Evolutionary conservation across 2,888 invertebrate genomes (phyloP).

Genomic region (Crepidodera aurea): DNA sequence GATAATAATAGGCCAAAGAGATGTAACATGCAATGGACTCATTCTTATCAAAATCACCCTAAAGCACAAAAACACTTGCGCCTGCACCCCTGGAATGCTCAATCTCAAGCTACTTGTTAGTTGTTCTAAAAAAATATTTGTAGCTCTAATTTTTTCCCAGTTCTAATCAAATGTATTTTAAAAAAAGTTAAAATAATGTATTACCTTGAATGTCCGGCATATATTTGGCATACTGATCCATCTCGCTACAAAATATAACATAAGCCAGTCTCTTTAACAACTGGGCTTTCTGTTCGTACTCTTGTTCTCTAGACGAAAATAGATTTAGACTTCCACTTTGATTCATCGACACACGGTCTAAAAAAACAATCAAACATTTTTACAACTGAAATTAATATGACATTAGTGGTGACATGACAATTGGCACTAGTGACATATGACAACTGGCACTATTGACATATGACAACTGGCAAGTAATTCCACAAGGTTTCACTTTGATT

Average conservation of each 20-base stretch:
- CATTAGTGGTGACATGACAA: too few relatives aligned
- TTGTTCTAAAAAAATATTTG: conserved; percentile 69
- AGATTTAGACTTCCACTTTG: conserved; percentile 82
- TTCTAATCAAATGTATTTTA: background rate
- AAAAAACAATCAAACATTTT: conserved; percentile 16
- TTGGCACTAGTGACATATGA: too few relatives aligned
- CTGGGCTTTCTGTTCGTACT: conserved; percentile 83
- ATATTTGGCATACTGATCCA: conserved; percentile 85
- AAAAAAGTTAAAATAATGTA: conserved; percentile 11
- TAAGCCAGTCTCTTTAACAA: conserved; percentile 83
- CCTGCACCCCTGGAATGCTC: conserved; percentile 78
- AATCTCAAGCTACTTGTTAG: conserved; percentile 83
- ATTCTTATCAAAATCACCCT: conserved; percentile 84
- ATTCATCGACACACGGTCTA: conserved; percentile 78
- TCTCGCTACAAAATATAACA: conserved; percentile 85
- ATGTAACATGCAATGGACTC: conserved; percentile 84
- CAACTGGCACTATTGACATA: too few relatives aligned
- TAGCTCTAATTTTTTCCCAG: background rate
- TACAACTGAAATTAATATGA: too few relatives aligned
- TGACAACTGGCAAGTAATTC: too few relatives aligned
- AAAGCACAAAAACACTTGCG: conserved; percentile 88
- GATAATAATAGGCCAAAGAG: conserved; percentile 91
- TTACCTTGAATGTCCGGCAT: conserved; percentile 90
- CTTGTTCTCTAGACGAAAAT: conserved; percentile 84
- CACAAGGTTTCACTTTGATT: too few relatives aligned